Percentiles rank a stretch among this genome's conserved stretches.
Evolutionary conservation across 2,888 invertebrate genomes (phyloP).

Genomic region (Ephialtes manifestator): DNA sequence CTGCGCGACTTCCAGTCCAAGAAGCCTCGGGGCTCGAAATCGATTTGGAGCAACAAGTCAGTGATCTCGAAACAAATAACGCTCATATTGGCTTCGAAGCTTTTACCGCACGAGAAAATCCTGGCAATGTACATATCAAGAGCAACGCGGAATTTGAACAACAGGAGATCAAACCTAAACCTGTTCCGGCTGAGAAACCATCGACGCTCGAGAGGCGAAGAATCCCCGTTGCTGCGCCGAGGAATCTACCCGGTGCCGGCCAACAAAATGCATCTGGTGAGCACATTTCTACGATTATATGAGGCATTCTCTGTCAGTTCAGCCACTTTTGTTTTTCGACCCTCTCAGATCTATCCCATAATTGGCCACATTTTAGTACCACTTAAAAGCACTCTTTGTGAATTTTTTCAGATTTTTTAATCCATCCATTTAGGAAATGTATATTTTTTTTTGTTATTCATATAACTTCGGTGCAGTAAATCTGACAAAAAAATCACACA

Average conservation of each 20-base stretch:
- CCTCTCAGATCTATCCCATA: no score
- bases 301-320: no score
- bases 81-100: conserved; percentile 71
- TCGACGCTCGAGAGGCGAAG: conserved; percentile 85
- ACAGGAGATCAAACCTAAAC: conserved; percentile 77
- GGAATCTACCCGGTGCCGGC: conserved; percentile 82
- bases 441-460: no score
- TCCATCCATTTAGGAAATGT: no score
- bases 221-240: conserved; percentile 88
- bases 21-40: conserved; percentile 62
- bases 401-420: no score
- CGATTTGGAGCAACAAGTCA: conserved; percentile 67
- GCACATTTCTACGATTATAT: not conserved
- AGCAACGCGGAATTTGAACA: conserved; percentile 79
- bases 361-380: no score
- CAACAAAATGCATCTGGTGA: conserved; percentile 74
- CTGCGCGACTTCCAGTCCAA: conserved; percentile 66
- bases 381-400: no score
- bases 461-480: no score
- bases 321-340: no score
- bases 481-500: no score
- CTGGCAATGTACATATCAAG: conserved; percentile 85
- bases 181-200: conserved; percentile 81
- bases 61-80: conserved; percentile 60
- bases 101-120: conserved; percentile 83